Evolutionary conservation across 1,140 invertebrate genomes (phyloP), one percentile per base, ranked within the genome.

Genomic region (Drosophila kohkoa): DNA sequence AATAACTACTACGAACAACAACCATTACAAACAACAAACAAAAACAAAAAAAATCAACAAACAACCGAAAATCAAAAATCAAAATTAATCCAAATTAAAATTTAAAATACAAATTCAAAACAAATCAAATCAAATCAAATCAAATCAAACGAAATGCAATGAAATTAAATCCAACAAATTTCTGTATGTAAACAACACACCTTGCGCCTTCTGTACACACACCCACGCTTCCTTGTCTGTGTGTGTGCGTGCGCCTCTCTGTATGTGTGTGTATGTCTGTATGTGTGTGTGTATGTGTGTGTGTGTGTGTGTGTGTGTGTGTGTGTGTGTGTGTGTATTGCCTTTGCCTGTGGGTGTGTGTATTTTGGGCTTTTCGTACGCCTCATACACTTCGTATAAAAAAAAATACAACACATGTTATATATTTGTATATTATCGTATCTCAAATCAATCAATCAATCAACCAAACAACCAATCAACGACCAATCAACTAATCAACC

Each of bases 381-480:
- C 67, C 45, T 64, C 76, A 74, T 82, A 69, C 70, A 72, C 78
- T 52, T 51, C 62, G 60, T 62, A 66, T 66, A 52, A 49, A 71
- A 64, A 64, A 58, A 48, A 57, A 62, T 13, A 13, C 41, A 51
- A 55, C 51, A 63, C 62, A 70, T 77, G 16, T 45, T 59, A 16
- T 49, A 54, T 65, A 60, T 43, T 43, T 60, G 54, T 69, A 52
- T 69, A 62, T 67, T 74, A 62, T 67, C 57, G 64, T 60, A 67
- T 70, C 66, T 75, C 55, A 25, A 57, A 57, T 20, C 54, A 66
- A 81, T 70, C 82, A 77, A 80, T 46, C 64, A 67, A 82, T 52
- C 71, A 67, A 82, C 48, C 75, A 82, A 72, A 11, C 52, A 71
- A 82, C 48, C 45, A 65, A 77, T 16, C 63, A 65, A 25, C 20